Evolutionary conservation across 1,140 invertebrate genomes (phyloP).

Genomic region (Cotesia glomerata): DNA sequence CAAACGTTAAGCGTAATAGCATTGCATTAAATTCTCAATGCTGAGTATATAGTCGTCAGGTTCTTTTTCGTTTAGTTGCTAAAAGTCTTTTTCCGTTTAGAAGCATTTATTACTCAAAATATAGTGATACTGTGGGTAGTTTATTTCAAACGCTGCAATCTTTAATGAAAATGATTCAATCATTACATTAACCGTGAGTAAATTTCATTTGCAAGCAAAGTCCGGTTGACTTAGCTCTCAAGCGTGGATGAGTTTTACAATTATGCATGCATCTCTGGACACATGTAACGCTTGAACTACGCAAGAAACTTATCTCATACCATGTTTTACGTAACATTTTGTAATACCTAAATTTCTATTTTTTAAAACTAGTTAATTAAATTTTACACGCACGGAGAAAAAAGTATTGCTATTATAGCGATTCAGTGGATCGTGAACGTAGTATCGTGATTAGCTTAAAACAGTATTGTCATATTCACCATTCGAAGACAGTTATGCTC

Average conservation of each 20-base stretch:
- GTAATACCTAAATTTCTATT: not conserved
- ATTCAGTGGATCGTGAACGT: too few species aligned
- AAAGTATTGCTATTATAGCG: too few species aligned
- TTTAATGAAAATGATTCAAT: not conserved
- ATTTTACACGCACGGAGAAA: too few species aligned
- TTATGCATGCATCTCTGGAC: slow-evolving; percentile 1
- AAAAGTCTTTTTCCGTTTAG: not conserved
- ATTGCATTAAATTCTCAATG: not conserved
- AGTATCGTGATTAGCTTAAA: too few species aligned
- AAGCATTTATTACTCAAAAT: too few species aligned
- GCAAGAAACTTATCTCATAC: not conserved
- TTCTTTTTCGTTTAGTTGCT: not conserved
- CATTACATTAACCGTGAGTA: not conserved
- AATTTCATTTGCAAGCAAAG: not conserved
- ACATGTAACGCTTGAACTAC: not conserved
- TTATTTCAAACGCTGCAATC: not conserved
- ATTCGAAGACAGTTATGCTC: too few species aligned
- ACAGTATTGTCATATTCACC: too few species aligned
- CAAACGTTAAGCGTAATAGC: not conserved
- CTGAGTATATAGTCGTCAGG: not conserved
- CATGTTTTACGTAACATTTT: not conserved
- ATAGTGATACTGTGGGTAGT: too few species aligned
- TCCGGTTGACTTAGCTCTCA: not conserved
- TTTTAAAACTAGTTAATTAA: too few species aligned
- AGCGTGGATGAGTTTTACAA: not conserved